Base-by-base conservation (phyloP, 1,140 invertebrate species). In the Heliconius melpomene region DNA sequence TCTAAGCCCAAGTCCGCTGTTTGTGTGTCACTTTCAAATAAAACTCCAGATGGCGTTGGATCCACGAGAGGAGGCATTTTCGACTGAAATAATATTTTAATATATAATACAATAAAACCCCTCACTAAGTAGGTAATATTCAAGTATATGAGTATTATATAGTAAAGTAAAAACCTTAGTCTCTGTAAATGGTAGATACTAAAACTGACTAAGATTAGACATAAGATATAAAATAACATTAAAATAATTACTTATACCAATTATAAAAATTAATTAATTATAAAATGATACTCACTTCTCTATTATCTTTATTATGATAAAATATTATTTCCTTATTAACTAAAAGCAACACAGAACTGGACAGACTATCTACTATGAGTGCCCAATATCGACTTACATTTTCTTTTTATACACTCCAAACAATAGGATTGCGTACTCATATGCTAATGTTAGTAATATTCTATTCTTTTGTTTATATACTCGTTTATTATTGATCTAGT, bases 31-130 rank as follows among this genome's bases (percentile, higher is more conserved):
- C 89, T 93, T 84, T 96, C 96, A 81, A 95, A 96, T 3, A 96
- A 79, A 3, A 96, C 95, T 52, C 95, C 95, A 9, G 95, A 95
- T 1, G 95, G 94, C 76, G 89, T 95, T 8, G 91, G 92, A 60
- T 95, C 96, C 52, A 96, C 94, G 88, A 96, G 95, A 7, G 96
- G 96, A 36, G 96, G 95, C 96, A 96, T 96, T 77, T 82, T 93
- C 89, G 90, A 78, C 26, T 84, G 89, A 36, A 73, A 82, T 18
- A 20, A 20, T 52, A 52, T 52, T 52, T 52, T 52, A 52, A 52
- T 52, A 6, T 46, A 46, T 46, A 46, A 16, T 46, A 16, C 13
- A 46, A 36, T 36, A 36, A 32, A 1, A 1, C 40, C 13, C 13
- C 40, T 46, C 3, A 16, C 40, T 46, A 16, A 46, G 1, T 32